phyloP scores from a whole-genome alignment of 2,888 invertebrate species.

The Limnephilus marmoratus region DNA sequence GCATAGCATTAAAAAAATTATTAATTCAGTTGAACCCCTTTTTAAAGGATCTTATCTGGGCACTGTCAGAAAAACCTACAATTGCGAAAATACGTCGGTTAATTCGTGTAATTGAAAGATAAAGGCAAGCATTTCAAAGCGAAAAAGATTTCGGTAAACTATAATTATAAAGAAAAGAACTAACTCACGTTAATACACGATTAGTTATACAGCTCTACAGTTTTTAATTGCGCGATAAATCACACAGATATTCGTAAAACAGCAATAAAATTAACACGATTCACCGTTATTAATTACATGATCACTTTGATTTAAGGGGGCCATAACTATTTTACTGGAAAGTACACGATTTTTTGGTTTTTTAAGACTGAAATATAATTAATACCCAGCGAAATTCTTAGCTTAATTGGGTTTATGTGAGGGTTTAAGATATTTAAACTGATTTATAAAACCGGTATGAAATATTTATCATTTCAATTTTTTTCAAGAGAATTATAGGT shows the following conservation, averaged over 20 bases:
- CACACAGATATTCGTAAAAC: constrained; percentile 29
- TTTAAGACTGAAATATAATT: background rate
- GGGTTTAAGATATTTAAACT: background rate
- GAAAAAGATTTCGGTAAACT: background rate
- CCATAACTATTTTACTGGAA: background rate
- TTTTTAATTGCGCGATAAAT: constrained; percentile 31
- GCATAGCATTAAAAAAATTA: too few relatives aligned
- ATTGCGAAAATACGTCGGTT: background rate
- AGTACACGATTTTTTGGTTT: constrained; percentile 27
- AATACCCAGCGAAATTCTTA: background rate
- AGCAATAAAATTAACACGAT: constrained; percentile 44
- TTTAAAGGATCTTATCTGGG: background rate
- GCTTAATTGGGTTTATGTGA: constrained; percentile 20
- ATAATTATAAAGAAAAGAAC: constrained; percentile 21
- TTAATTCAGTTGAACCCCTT: too few relatives aligned
- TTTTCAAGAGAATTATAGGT: background rate
- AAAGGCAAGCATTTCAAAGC: background rate
- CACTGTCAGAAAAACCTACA: background rate
- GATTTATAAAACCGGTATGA: background rate
- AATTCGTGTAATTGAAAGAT: background rate
- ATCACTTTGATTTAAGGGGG: constrained; percentile 23
- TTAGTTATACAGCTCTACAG: constrained; percentile 11
- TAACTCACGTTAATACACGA: constrained; percentile 28
- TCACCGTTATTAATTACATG: constrained; percentile 32
- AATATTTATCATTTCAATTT: background rate